Evolutionary conservation across 2,797 vertebrate genomes (phyloP).

Genomic region (Sarcophilus harrisii): DNA sequence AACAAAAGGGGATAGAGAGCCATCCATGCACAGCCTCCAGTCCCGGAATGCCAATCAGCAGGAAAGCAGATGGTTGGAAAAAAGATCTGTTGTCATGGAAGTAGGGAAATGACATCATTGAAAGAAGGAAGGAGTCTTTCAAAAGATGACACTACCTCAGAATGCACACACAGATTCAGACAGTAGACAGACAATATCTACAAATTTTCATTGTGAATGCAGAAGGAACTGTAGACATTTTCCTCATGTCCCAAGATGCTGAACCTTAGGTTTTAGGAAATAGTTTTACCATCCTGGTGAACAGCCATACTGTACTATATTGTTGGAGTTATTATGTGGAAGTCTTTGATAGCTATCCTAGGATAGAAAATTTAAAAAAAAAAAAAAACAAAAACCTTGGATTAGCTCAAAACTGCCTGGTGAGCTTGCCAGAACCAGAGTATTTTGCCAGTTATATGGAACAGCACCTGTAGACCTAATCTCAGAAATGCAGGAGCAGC

Average conservation of each 20-base stretch:
- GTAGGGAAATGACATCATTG: conserved; percentile 18
- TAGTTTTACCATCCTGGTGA: not conserved
- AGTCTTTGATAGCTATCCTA: not conserved
- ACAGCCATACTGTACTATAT: not conserved
- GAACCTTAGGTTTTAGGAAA: not conserved
- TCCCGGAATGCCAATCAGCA: conserved; percentile 72
- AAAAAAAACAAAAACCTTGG: not conserved
- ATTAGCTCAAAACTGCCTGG: no score
- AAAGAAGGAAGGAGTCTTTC: not conserved
- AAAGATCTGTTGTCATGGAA: conserved; percentile 46
- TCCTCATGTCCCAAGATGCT: not conserved
- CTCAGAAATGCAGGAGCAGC: no score
- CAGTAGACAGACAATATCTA: not conserved
- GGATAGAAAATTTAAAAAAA: not conserved
- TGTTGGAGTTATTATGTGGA: not conserved
- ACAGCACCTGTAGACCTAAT: no score
- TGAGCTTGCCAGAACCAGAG: no score
- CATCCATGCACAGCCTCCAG: conserved; percentile 21
- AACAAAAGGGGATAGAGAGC: conserved; percentile 61
- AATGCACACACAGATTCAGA: not conserved
- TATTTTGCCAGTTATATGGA: no score
- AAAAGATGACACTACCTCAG: not conserved
- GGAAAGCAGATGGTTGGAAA: conserved; percentile 65
- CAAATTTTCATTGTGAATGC: not conserved
- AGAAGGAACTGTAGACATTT: not conserved